Base-by-base conservation (phyloP, 2,888 invertebrate genomes). In the Blastobasis adustella region DNA sequence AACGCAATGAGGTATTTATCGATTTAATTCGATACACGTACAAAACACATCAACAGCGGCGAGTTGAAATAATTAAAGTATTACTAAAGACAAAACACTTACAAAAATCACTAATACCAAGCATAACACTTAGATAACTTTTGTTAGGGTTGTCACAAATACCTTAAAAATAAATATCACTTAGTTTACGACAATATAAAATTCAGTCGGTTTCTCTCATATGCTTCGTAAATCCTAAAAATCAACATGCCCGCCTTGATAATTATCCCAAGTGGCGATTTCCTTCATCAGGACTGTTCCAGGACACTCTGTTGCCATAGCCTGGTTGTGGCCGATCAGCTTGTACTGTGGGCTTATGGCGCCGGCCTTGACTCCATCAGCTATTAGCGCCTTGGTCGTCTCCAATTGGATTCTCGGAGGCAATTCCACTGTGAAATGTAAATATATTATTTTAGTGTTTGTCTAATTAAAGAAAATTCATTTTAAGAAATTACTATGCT, bases 261-360 rank as follows among this genome's bases (percentile, higher is more conserved):
- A 91, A 58, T 93, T 89, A 0, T 90, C 82, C 94, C 94, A 94
- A 0, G 79, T 89, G 1, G 89, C 79, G 46, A 94, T 92, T 60
- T 92, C 90, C 5, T 85, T 65, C 56, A 90, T 89, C 0, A 94
- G 79, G 0, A 89, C 81, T 4, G 81, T 83, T 0, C 94, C 94
- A 0, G 94, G 94, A 58, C 94, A 94, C 59, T 91, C 92, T 0
- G 94, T 94, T 0, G 62, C 10, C 71, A 66, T 71, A 2, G 71
- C 67, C 55, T 85, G 85, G 3, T 61, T 76, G 72, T 94, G 94
- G 0, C 93, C 94, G 10, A 93, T 78, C 41, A 94, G 75, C 51
- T 89, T 89, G 67, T 92, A 93, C 57, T 90, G 71, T 0, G 82
- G 66, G 7, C 79, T 74, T 47, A 94, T 90, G 59, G 84, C 83